These are phyloP conservation scores for Nematostella vectensis DNA, from an alignment of 92 coral and sea anemone genomes.

Conservation along the genomic window DNA sequence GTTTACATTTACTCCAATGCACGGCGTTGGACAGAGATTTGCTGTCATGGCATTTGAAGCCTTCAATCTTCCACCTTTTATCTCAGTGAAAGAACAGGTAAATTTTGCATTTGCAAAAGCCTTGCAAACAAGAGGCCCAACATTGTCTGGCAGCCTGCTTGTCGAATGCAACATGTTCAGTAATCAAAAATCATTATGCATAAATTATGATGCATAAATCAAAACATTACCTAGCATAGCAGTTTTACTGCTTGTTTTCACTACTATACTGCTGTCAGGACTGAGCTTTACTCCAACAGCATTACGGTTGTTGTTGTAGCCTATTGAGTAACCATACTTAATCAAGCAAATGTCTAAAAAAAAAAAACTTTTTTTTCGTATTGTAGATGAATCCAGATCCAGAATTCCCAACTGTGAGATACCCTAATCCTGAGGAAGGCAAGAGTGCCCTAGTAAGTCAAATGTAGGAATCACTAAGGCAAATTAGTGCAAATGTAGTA, in stretches of 20 bases:
- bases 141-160: neutral
- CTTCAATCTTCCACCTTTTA: constrained; percentile 74
- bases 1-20: constrained; percentile 91
- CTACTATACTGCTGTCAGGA: no score
- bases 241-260: no score
- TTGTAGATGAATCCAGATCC: constrained; percentile 90
- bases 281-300: no score
- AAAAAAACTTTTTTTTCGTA: no score
- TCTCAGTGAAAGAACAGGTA: constrained; percentile 93
- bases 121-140: no score
- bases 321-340: no score
- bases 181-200: neutral
- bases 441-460: constrained; percentile 86
- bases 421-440: constrained; percentile 99
- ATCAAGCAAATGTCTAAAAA: no score
- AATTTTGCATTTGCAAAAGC: neutral
- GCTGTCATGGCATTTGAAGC: constrained; percentile 84
- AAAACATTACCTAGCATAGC: no score
- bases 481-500: no score
- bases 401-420: constrained; percentile 87
- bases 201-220: no score
- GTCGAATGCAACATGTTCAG: neutral
- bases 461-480: no score
- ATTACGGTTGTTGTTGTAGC: no score
- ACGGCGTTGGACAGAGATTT: constrained; percentile 95